These are phyloP conservation scores for Chelonus formosanus DNA, from an alignment of 2,888 invertebrate species.

Conservation along the genomic window DNA sequence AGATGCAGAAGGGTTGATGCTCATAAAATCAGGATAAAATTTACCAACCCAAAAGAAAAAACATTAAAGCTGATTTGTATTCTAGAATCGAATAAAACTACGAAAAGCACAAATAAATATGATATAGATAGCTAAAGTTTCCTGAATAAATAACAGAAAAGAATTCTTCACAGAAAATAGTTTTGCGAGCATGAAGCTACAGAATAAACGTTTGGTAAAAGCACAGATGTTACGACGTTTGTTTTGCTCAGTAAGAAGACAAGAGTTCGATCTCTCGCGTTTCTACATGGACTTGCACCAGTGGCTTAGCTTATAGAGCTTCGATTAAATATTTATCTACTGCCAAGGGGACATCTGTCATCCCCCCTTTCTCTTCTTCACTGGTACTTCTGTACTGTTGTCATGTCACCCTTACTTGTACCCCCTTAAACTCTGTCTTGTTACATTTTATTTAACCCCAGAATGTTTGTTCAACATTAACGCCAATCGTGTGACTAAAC, in stretches of 20 bases:
- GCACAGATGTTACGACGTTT: constrained; percentile 17
- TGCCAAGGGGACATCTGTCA: constrained; percentile 61
- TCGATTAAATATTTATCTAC: constrained; percentile 64
- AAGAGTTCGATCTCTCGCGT: constrained; percentile 5
- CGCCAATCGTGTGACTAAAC: constrained; percentile 44
- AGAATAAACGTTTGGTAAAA: too few species aligned
- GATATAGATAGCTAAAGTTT: too few species aligned
- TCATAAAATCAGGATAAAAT: too few species aligned
- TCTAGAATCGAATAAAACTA: too few species aligned
- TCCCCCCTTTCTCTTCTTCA: constrained; percentile 13
- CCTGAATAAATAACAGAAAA: too few species aligned
- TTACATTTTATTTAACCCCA: constrained; percentile 60
- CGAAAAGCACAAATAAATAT: too few species aligned
- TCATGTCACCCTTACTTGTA: constrained; percentile 1
- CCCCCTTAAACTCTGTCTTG: constrained; percentile 45
- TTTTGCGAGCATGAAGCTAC: too few species aligned
- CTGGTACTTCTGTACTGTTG: background rate
- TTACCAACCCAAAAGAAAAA: too few species aligned
- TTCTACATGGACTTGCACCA: background rate
- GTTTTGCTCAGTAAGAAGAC: constrained; percentile 35
- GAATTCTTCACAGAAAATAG: too few species aligned
- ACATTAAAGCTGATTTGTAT: too few species aligned
- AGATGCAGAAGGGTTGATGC: too few species aligned
- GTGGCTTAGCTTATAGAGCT: constrained; percentile 43
- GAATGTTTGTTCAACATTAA: constrained; percentile 63